Evolutionary conservation across 2,888 invertebrate species (phyloP).

Genomic region (Machimus atricapillus): DNA sequence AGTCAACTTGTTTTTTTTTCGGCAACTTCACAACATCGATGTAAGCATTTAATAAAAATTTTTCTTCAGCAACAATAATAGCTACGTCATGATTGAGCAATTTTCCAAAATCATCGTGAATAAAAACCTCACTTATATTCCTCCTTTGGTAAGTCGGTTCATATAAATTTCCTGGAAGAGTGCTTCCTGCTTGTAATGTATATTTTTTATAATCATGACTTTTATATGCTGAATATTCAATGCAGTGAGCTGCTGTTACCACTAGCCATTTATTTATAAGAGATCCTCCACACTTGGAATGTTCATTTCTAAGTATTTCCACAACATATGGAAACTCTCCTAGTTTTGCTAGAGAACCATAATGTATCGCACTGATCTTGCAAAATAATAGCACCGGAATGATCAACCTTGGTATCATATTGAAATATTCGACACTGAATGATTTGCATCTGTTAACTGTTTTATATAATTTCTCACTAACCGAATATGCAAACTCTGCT

Average conservation of each 20-base stretch:
- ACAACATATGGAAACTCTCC: neutral
- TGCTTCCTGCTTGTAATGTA: neutral
- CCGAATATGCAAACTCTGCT: neutral
- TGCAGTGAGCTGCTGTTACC: neutral
- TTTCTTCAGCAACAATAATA: neutral
- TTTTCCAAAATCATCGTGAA: neutral
- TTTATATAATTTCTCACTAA: neutral
- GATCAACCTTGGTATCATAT: neutral
- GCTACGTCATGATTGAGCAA: neutral
- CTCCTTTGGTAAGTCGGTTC: neutral
- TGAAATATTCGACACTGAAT: neutral
- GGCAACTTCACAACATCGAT: neutral
- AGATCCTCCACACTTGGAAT: neutral
- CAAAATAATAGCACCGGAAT: neutral
- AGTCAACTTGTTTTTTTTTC: neutral
- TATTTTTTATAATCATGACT: neutral
- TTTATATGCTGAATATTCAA: neutral
- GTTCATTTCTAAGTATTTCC: neutral
- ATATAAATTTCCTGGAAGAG: neutral
- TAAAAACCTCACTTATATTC: neutral
- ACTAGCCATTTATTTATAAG: neutral
- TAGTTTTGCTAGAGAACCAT: neutral
- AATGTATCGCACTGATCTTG: neutral
- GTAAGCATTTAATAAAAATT: neutral
- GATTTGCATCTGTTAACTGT: neutral